phyloP scores from a whole-genome alignment of 2,113 vertebrate genomes.

The Micronisus gabar region DNA sequence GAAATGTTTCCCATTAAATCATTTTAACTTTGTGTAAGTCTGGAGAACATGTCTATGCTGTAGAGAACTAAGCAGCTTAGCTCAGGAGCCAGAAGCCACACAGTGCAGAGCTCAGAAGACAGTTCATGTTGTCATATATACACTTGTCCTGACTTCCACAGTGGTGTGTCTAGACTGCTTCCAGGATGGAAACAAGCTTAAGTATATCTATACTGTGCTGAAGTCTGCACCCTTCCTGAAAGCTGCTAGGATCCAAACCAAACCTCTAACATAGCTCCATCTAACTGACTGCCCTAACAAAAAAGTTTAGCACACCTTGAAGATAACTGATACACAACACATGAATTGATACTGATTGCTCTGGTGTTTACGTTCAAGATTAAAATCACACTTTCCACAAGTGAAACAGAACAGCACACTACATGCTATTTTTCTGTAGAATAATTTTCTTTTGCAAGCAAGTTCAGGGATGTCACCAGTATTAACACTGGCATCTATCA shows the following conservation, averaged over 20 bases:
- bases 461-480: not conserved
- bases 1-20: not conserved
- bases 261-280: not conserved
- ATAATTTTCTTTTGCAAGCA: not conserved
- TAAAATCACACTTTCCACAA: not conserved
- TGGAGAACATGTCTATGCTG: not conserved
- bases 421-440: too few relatives aligned
- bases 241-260: not conserved
- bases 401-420: not conserved
- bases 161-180: not conserved
- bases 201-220: fast-evolving
- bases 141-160: not conserved
- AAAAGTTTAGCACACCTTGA: not conserved
- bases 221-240: not conserved
- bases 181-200: not conserved
- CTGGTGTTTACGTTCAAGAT: not conserved
- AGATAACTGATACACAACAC: not conserved
- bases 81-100: not conserved
- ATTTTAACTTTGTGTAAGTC: not conserved
- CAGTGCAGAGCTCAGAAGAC: not conserved
- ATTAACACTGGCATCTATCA: not conserved
- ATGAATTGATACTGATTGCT: not conserved
- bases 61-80: not conserved
- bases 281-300: not conserved
- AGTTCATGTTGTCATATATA: too few relatives aligned